Percentiles rank a stretch among this genome's conserved stretches.
Conservation (phyloP, 2,113 vertebrate species). For the Lagopus leucura region DNA sequence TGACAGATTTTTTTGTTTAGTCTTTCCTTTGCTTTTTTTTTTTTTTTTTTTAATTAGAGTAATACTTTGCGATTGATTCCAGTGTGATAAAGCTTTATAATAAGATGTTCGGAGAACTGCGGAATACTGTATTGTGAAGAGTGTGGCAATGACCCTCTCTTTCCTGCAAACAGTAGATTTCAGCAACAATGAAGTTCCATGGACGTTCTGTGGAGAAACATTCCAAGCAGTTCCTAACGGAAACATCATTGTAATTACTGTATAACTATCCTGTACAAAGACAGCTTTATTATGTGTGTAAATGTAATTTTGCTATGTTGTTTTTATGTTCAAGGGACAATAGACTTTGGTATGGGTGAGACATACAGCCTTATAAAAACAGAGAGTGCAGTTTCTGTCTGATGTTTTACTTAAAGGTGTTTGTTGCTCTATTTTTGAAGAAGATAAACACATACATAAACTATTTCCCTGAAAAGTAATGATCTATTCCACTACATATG, state of each 20-base stretch:
- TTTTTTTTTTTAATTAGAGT: background rate
- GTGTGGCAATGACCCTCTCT: background rate
- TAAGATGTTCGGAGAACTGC: background rate
- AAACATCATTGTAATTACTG: conserved; percentile 52
- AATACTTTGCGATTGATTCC: background rate
- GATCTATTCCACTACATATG: background rate
- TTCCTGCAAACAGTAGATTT: conserved; percentile 11
- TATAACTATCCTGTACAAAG: conserved; percentile 52
- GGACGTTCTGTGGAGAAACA: background rate
- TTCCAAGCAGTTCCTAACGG: background rate
- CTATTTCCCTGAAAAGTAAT: background rate
- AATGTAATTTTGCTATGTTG: conserved; percentile 61
- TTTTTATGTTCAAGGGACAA: conserved; percentile 18
- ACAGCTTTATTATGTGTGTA: conserved; percentile 51
- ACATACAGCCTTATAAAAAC: conserved; percentile 47
- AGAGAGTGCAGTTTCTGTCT: conserved; percentile 43
- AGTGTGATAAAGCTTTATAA: background rate
- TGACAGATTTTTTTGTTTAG: background rate
- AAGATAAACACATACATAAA: background rate
- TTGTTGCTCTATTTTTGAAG: conserved; percentile 45
- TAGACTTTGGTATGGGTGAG: conserved; percentile 35
- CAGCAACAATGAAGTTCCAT: background rate
- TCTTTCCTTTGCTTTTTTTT: background rate
- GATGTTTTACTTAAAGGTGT: conserved; percentile 33
- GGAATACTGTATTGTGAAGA: background rate